Evolutionary conservation across 2,113 vertebrate species (phyloP).

Genomic region (Oncorhynchus gorbuscha): DNA sequence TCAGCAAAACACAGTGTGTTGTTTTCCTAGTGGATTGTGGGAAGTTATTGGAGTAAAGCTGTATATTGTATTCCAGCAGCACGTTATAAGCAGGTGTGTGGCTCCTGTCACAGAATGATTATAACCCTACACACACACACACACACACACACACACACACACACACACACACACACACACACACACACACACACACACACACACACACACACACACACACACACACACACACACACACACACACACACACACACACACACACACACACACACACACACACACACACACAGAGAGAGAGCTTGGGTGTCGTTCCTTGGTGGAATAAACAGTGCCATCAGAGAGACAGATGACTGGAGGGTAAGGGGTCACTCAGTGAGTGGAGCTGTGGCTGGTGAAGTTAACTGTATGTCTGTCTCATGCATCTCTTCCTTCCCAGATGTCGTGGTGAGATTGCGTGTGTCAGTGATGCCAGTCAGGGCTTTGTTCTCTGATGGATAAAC

Average conservation of each 20-base stretch:
- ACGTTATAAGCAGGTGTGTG: constrained; percentile 7
- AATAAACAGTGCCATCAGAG: neutral
- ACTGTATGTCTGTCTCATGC: too few species aligned
- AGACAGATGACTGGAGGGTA: too few species aligned
- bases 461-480: neutral
- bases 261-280: neutral
- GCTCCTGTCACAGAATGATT: constrained; percentile 12
- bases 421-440: neutral
- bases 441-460: neutral
- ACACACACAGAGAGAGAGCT: neutral
- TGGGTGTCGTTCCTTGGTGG: too few species aligned
- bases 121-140: too few species aligned
- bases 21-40: constrained; percentile 6
- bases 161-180: constrained; percentile 6
- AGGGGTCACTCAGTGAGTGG: neutral
- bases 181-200: neutral
- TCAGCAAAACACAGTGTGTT: neutral
- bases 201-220: too few species aligned
- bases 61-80: constrained; percentile 5
- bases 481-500: neutral
- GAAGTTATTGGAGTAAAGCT: neutral
- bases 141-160: too few species aligned
- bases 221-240: too few species aligned
- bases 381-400: neutral
- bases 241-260: constrained; percentile 5